Conservation (phyloP, 2,797 vertebrate species). For the Cirrhinus molitorella region DNA sequence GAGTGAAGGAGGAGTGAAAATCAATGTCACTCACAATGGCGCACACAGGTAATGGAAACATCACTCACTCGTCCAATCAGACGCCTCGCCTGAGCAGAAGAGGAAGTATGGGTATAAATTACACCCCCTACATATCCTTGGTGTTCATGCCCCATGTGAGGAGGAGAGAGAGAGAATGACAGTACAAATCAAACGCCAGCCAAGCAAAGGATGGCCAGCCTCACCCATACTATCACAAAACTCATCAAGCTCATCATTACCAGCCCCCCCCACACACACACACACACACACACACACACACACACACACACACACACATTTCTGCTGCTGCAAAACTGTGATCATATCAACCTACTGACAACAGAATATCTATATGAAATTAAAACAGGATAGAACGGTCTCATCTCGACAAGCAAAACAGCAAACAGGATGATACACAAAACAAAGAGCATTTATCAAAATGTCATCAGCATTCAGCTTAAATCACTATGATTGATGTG, state of each 20-base stretch:
- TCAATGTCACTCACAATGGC: conserved; percentile 59
- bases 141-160: conserved; percentile 12
- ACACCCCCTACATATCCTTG: conserved; percentile 37
- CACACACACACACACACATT: conserved; percentile 6
- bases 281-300: conserved; percentile 17
- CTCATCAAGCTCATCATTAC: conserved; percentile 29
- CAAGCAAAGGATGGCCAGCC: conserved; percentile 25
- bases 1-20: conserved; percentile 18
- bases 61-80: conserved; percentile 66
- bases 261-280: conserved; percentile 10
- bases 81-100: conserved; percentile 42
- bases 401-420: conserved; percentile 8
- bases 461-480: conserved; percentile 13
- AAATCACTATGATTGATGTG: conserved; percentile 41
- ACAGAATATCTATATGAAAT: conserved; percentile 20
- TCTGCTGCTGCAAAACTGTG: neutral
- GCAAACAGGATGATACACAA: neutral
- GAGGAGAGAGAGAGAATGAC: neutral
- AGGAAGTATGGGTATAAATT: conserved; percentile 56
- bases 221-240: conserved; percentile 26
- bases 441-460: conserved; percentile 41
- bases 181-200: conserved; percentile 38
- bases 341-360: neutral
- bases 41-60: conserved; percentile 60
- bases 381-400: neutral